A percentile compares a stretch with the other conserved stretches of the same genome.
phyloP scores from a whole-genome alignment of 1,140 invertebrate genomes.

The Mylabris phalerata region DNA sequence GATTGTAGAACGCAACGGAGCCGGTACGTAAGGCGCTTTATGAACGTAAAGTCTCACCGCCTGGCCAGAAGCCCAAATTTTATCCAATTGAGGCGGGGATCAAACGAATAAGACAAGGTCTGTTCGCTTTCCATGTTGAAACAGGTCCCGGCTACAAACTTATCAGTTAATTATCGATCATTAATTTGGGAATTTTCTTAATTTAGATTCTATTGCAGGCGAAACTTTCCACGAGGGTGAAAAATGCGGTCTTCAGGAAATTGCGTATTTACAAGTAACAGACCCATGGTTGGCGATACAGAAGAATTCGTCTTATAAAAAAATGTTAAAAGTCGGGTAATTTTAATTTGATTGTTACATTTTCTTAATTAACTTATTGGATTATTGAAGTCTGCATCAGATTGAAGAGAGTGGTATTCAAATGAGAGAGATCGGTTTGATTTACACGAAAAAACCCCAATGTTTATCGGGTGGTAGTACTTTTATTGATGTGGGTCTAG shows the following conservation, averaged over 20 bases:
- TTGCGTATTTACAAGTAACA: conserved; percentile 52
- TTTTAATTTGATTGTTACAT: neutral
- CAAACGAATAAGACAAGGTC: conserved; percentile 44
- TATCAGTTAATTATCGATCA: conserved; percentile 40
- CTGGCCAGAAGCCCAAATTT: conserved; percentile 46
- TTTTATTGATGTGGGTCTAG: conserved; percentile 38
- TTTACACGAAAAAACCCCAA: conserved; percentile 54
- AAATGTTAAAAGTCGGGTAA: conserved; percentile 56
- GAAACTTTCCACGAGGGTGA: conserved; percentile 58
- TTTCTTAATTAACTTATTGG: conserved; percentile 13
- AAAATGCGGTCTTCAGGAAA: conserved; percentile 59
- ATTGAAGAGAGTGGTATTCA: conserved; percentile 56
- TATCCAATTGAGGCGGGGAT: conserved; percentile 53
- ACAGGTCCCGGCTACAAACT: conserved; percentile 54
- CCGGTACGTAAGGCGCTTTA: conserved; percentile 52
- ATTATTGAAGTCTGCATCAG: conserved; percentile 44
- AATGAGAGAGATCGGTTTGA: conserved; percentile 45
- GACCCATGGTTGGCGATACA: conserved; percentile 53
- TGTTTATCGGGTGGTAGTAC: conserved; percentile 41
- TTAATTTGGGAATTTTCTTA: neutral
- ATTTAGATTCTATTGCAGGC: neutral
- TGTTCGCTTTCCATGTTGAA: conserved; percentile 61
- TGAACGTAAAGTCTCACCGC: conserved; percentile 52
- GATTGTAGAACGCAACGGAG: conserved; percentile 49
- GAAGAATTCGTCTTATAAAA: conserved; percentile 53